Conservation (phyloP, 2,797 vertebrate genomes). For the Microctenopoma steveboyesi region DNA sequence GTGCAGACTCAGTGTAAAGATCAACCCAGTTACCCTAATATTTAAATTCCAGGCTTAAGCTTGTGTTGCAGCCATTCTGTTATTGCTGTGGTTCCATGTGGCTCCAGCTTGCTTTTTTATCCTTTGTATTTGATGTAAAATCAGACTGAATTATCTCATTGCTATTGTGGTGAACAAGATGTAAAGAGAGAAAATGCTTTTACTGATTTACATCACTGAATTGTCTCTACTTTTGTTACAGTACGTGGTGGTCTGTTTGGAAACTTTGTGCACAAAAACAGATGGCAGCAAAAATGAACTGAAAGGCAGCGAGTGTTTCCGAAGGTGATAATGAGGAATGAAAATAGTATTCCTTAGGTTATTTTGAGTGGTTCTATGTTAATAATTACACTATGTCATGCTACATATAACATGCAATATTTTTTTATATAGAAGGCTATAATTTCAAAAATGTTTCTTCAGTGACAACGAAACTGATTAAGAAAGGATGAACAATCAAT, state of each 20-base stretch:
- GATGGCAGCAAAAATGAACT: constrained; percentile 49
- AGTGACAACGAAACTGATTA: too few relatives aligned
- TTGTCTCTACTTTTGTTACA: constrained; percentile 63
- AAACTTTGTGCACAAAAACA: constrained; percentile 56
- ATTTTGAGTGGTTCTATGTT: too few relatives aligned
- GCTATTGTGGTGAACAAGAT: constrained; percentile 40
- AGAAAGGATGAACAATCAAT: too few relatives aligned
- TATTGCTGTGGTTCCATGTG: constrained; percentile 28
- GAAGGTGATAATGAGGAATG: too few relatives aligned
- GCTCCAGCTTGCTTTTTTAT: constrained; percentile 28
- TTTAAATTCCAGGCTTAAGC: constrained; percentile 20
- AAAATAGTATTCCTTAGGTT: too few relatives aligned
- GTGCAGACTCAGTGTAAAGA: background rate
- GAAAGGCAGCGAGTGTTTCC: too few relatives aligned
- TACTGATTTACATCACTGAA: constrained; percentile 58
- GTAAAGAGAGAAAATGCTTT: constrained; percentile 29
- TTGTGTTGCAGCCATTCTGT: background rate
- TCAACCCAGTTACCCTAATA: constrained; percentile 2
- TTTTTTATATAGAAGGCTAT: too few relatives aligned
- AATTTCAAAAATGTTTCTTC: background rate
- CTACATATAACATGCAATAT: too few relatives aligned
- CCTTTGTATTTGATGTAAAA: constrained; percentile 30
- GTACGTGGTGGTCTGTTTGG: constrained; percentile 46
- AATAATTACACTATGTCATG: too few relatives aligned
- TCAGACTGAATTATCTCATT: constrained; percentile 30